Evolutionary conservation across 2,113 vertebrate genomes (phyloP).

Genomic region (Misgurnus mizolepis): DNA sequence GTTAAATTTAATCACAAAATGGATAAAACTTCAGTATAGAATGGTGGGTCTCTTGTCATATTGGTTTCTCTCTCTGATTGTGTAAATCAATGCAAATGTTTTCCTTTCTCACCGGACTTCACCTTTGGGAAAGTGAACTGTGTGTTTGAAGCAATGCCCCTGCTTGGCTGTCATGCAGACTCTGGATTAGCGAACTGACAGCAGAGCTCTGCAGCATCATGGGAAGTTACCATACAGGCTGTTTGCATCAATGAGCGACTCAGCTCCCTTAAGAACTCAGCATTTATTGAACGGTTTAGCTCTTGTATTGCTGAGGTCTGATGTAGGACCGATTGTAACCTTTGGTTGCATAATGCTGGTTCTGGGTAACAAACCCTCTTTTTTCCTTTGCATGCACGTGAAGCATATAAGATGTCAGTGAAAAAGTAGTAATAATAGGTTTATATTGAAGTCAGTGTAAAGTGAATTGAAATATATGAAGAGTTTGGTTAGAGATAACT

Average conservation of each 20-base stretch:
- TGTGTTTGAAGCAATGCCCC: slow-evolving; percentile 13
- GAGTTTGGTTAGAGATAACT: too few relatives aligned
- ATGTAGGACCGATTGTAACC: neutral
- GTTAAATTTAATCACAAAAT: too few relatives aligned
- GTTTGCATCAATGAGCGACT: slow-evolving; percentile 1
- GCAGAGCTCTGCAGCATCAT: slow-evolving; percentile 17
- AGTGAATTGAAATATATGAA: too few relatives aligned
- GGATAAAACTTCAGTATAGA: too few relatives aligned
- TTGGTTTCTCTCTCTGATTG: neutral
- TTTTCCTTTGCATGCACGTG: too few relatives aligned
- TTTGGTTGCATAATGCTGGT: too few relatives aligned
- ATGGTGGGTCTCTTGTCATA: neutral
- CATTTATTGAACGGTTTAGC: too few relatives aligned
- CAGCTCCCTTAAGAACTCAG: slow-evolving; percentile 22
- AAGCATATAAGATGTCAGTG: too few relatives aligned
- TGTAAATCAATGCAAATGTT: slow-evolving; percentile 5
- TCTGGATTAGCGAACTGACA: slow-evolving; percentile 27
- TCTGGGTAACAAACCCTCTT: too few relatives aligned
- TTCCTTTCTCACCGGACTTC: slow-evolving; percentile 14
- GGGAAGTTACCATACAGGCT: slow-evolving; percentile 20
- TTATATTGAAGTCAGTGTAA: too few relatives aligned
- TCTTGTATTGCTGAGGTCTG: too few relatives aligned
- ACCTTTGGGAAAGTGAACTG: slow-evolving; percentile 7
- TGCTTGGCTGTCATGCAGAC: slow-evolving; percentile 37
- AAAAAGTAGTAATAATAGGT: too few relatives aligned